Evolutionary conservation across 2,888 invertebrate genomes (phyloP).

Genomic region (Conus canariensis): DNA sequence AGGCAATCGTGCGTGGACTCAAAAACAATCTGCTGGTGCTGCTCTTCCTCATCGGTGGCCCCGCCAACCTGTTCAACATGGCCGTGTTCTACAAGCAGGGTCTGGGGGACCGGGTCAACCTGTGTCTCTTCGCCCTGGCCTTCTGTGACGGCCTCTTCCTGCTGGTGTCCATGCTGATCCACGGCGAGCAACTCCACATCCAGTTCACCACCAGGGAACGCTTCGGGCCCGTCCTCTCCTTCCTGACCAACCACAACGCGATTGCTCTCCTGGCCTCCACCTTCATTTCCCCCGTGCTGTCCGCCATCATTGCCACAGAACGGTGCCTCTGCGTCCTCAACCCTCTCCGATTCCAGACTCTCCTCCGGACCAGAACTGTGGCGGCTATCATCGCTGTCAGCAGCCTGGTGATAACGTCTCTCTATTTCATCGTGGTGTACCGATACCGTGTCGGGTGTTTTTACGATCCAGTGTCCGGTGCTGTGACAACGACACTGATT

Average conservation of each 20-base stretch:
- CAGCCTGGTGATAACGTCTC: not conserved
- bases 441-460: not conserved
- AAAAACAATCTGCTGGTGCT: not conserved
- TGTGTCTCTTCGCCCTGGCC: slow-evolving; percentile 14
- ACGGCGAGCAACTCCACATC: not conserved
- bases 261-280: not conserved
- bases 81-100: slow-evolving; percentile 26
- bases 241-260: not conserved
- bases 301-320: slow-evolving; percentile 12
- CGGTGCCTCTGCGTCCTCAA: slow-evolving; percentile 16
- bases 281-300: not conserved
- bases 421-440: not conserved
- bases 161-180: not conserved
- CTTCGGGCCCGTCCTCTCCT: not conserved
- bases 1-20: not conserved
- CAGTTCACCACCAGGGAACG: not conserved
- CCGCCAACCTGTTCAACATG: slow-evolving; percentile 12
- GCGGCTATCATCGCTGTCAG: not conserved
- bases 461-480: not conserved
- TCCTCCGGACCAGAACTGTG: not conserved
- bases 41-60: not conserved
- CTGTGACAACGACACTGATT: not conserved
- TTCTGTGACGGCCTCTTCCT: not conserved
- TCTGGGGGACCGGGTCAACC: slow-evolving; percentile 18
- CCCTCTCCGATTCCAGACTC: slow-evolving; percentile 17